Evolutionary conservation across 2,797 vertebrate species (phyloP), one percentile per base, ranked within the genome.

Genomic region (Falco biarmicus): DNA sequence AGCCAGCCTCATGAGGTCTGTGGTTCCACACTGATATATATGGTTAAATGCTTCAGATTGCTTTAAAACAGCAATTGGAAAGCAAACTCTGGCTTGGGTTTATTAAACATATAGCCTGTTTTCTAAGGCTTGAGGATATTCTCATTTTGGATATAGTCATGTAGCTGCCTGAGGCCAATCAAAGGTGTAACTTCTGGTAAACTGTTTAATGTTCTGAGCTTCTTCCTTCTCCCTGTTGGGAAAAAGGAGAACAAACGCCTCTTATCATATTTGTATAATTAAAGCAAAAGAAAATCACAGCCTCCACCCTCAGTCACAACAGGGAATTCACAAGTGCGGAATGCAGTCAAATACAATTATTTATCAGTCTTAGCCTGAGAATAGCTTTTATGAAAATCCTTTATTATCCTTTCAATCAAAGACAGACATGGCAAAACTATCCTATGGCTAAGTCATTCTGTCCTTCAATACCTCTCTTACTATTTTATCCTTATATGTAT

Each of bases 181-280:
- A 32, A 82, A 75, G 86, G 89, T 65, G 56, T 65, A 81, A 57
- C 53, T 74, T 74, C 28, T 43, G 66, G 68, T 74, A 74, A 82
- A 71, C 32, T 53, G 12, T 39, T 93, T 32, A 48, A 69, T 32
- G 75, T 47, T 53, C 50, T 13, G 69, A 84, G 74, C 50, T 59
- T 39, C 68, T 65, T 69, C 64, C 59, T 79, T 73, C 54, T 75
- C 88, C 64, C 90, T 71, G 53, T 59, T 91, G 89, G 85, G 85
- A 43, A 53, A 73, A 34, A 57, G 59, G 28, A 92, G 74, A 84
- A 89, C 92, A 77, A 84, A 51, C 8, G 4, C 75, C 37, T 90
- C 70, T 84, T 93, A 85, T 85, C 83, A 10, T 87, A 93, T 90
- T 92, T 95, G 83, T 78, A 41, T 87, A 90, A 95, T 96, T 92